These are phyloP conservation scores for Apoda limacodes DNA, from an alignment of 2,888 invertebrate species.

Conservation along the genomic window DNA sequence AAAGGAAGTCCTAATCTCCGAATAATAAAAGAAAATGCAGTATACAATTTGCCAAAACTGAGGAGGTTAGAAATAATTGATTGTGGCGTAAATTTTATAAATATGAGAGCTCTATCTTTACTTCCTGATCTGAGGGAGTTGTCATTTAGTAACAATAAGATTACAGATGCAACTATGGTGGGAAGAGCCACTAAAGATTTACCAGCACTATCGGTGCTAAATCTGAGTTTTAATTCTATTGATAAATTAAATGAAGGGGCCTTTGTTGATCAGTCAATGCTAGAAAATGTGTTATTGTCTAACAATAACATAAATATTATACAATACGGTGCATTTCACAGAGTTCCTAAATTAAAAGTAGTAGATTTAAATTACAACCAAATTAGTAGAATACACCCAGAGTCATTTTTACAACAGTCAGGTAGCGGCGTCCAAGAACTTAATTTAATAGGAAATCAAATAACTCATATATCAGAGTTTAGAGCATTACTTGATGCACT, in stretches of 20 bases:
- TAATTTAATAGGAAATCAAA: slow-evolving; percentile 80
- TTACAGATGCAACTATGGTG: slow-evolving; percentile 84
- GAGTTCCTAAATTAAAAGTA: slow-evolving; percentile 77
- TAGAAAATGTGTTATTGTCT: slow-evolving; percentile 76
- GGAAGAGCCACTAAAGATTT: slow-evolving; percentile 83
- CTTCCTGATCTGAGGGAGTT: slow-evolving; percentile 79
- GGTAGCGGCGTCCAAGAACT: slow-evolving; percentile 83
- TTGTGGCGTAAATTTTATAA: slow-evolving; percentile 82
- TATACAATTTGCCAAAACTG: slow-evolving; percentile 77
- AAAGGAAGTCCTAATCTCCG: slow-evolving; percentile 76
- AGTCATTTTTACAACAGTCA: slow-evolving; percentile 82
- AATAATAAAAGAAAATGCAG: slow-evolving; percentile 78
- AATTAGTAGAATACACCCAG: slow-evolving; percentile 82
- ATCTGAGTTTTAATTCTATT: slow-evolving; percentile 79
- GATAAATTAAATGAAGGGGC: slow-evolving; percentile 80
- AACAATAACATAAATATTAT: slow-evolving; percentile 81
- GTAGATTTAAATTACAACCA: slow-evolving; percentile 83
- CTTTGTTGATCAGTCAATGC: slow-evolving; percentile 80
- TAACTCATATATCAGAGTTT: slow-evolving; percentile 80
- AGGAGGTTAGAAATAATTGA: slow-evolving; percentile 79
- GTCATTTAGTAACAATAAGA: slow-evolving; percentile 77
- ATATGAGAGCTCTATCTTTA: slow-evolving; percentile 79
- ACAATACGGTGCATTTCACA: slow-evolving; percentile 83
- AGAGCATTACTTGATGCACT: slow-evolving; percentile 81
- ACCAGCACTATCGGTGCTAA: slow-evolving; percentile 75